Percentiles rank a stretch among this genome's conserved stretches.
These are phyloP conservation scores for Euplexia lucipara DNA, from an alignment of 2,888 invertebrate species.

Conservation along the genomic window DNA sequence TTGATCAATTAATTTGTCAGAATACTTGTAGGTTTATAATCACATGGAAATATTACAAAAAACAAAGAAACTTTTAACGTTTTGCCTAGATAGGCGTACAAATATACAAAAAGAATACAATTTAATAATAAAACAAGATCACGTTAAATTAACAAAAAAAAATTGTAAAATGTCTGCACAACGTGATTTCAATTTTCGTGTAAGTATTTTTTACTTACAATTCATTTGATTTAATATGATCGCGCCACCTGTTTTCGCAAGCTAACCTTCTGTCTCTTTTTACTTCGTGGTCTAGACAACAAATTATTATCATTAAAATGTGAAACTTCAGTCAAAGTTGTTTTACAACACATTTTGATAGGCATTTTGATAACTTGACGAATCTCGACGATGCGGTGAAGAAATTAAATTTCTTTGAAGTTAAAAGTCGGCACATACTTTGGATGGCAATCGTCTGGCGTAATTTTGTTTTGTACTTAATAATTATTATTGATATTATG, in stretches of 20 bases:
- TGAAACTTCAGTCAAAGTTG: slow-evolving; percentile 27
- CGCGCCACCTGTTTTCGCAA: neutral
- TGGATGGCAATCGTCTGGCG: slow-evolving; percentile 5
- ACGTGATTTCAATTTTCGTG: too few relatives aligned
- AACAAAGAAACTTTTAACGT: too few relatives aligned
- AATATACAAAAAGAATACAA: too few relatives aligned
- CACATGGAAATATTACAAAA: too few relatives aligned
- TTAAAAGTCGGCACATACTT: slow-evolving; percentile 18
- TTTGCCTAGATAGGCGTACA: too few relatives aligned
- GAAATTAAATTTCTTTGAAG: slow-evolving; percentile 43
- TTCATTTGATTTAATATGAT: too few relatives aligned
- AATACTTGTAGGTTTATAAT: too few relatives aligned
- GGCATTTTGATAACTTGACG: slow-evolving; percentile 32
- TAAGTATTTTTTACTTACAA: too few relatives aligned
- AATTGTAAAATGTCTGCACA: too few relatives aligned
- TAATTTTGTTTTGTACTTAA: slow-evolving; percentile 15
- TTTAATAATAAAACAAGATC: too few relatives aligned
- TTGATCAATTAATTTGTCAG: too few relatives aligned
- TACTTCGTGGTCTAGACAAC: neutral
- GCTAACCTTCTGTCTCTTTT: neutral
- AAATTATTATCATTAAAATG: slow-evolving; percentile 45
- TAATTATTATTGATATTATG: neutral
- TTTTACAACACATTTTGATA: slow-evolving; percentile 42
- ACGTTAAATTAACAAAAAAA: neutral
- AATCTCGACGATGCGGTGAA: slow-evolving; percentile 19